A percentile compares a stretch with the other conserved stretches of the same genome.
phyloP scores from a whole-genome alignment of 1,140 invertebrate species.

The Onthophagus taurus region DNA sequence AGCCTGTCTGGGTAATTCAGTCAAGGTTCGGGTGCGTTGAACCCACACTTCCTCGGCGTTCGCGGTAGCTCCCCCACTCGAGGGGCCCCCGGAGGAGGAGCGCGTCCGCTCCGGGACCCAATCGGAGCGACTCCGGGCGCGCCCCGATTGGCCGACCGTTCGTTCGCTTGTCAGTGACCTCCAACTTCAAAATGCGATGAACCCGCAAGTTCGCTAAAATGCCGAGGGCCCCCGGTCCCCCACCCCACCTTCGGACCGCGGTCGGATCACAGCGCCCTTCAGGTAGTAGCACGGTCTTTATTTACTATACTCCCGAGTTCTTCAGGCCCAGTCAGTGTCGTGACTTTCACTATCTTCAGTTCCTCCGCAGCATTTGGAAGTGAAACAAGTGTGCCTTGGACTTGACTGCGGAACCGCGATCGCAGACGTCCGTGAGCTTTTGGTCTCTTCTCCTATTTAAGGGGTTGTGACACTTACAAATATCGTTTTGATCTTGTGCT shows the following conservation, averaged over 20 bases:
- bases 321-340: constrained; percentile 32
- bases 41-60: constrained; percentile 39
- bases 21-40: constrained; percentile 59
- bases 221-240: constrained; percentile 13
- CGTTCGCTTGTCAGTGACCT: constrained; percentile 48
- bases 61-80: constrained; percentile 26
- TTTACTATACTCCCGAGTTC: constrained; percentile 34
- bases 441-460: too few species aligned
- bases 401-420: too few species aligned
- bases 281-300: constrained; percentile 33
- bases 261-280: too few species aligned
- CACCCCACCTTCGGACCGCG: constrained; percentile 19
- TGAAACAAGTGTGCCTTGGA: too few species aligned
- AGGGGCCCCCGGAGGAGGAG: constrained; percentile 27
- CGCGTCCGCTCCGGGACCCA: constrained; percentile 9
- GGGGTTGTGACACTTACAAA: too few species aligned
- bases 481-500: too few species aligned
- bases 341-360: constrained; percentile 38
- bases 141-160: constrained; percentile 24
- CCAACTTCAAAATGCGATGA: constrained; percentile 53
- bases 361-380: constrained; percentile 15
- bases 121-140: constrained; percentile 9
- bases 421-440: too few species aligned
- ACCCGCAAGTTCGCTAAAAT: constrained; percentile 38
- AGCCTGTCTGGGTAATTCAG: constrained; percentile 54